Percentiles rank a stretch among this genome's conserved stretches.
Evolutionary conservation across 1,140 invertebrate species (phyloP).

Genomic region (Copidosoma floridanum): DNA sequence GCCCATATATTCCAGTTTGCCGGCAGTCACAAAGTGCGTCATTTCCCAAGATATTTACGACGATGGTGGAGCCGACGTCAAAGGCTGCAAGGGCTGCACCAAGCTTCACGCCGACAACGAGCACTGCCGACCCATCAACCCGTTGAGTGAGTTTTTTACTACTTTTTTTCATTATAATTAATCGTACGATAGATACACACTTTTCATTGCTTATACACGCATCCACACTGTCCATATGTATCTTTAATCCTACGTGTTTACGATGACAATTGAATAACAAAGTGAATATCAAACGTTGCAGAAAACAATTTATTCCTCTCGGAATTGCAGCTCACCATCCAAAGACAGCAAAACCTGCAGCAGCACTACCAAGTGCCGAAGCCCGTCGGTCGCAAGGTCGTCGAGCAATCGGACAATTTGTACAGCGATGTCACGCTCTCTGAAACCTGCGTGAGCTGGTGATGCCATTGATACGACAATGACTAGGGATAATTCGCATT

Average conservation of each 20-base stretch:
- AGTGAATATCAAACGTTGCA: not conserved
- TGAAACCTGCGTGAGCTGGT: slow-evolving; percentile 33
- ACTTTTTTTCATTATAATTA: too few species aligned
- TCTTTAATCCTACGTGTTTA: not conserved
- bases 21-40: slow-evolving; percentile 13
- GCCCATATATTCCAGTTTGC: slow-evolving; percentile 18
- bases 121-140: not conserved
- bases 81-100: slow-evolving; percentile 2
- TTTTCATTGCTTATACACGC: too few species aligned
- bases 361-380: slow-evolving; percentile 46
- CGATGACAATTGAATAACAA: not conserved
- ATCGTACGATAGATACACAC: too few species aligned
- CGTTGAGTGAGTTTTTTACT: not conserved
- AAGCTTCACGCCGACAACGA: not conserved
- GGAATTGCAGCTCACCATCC: slow-evolving; percentile 14
- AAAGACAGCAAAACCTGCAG: too few species aligned
- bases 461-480: too few species aligned
- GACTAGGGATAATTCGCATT: too few species aligned
- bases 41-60: slow-evolving; percentile 8
- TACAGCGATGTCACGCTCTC: slow-evolving; percentile 46
- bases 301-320: slow-evolving; percentile 8
- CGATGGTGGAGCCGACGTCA: slow-evolving; percentile 5
- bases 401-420: slow-evolving; percentile 29
- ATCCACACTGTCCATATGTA: not conserved
- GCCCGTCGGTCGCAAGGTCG: slow-evolving; percentile 16